phyloP scores from a whole-genome alignment of 35 echinoderm and acorn worm species.

The Apostichopus californicus region DNA sequence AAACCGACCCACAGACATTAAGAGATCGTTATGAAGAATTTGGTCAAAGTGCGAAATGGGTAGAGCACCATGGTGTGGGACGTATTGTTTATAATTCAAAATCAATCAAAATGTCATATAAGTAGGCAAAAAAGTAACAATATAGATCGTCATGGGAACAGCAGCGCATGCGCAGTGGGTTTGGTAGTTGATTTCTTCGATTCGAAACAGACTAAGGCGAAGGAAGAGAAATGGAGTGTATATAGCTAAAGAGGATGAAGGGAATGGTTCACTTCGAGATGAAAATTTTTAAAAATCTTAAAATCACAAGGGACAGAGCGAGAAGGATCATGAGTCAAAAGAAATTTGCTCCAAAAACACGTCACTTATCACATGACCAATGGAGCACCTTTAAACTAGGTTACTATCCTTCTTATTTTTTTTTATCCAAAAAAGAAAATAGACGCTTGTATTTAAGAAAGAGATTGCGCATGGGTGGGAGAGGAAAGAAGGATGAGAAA shows the following conservation, averaged over 20 bases:
- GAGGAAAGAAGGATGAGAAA: conserved; percentile 8
- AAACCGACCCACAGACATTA: too few species aligned
- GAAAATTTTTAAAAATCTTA: too few species aligned
- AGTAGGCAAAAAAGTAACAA: too few species aligned
- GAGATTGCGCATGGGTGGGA: not conserved
- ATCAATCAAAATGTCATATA: too few species aligned
- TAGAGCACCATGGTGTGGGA: too few species aligned
- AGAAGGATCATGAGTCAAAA: not conserved
- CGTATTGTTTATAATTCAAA: too few species aligned
- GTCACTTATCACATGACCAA: conserved; percentile 13
- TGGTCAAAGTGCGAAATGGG: too few species aligned
- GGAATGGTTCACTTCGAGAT: not conserved
- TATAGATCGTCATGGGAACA: too few species aligned
- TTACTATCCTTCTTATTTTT: conserved; percentile 36
- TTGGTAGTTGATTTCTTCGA: not conserved
- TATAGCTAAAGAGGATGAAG: not conserved
- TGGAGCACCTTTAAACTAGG: conserved; percentile 50
- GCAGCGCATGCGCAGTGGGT: not conserved
- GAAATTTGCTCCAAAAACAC: not conserved
- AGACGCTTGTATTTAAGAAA: conserved; percentile 19
- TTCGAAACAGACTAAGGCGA: not conserved
- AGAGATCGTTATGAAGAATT: too few species aligned
- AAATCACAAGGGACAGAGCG: too few species aligned
- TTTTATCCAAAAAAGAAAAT: conserved; percentile 38
- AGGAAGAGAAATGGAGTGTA: not conserved